phyloP scores from a whole-genome alignment of 2,113 vertebrate genomes.

The Dicentrarchus labrax region DNA sequence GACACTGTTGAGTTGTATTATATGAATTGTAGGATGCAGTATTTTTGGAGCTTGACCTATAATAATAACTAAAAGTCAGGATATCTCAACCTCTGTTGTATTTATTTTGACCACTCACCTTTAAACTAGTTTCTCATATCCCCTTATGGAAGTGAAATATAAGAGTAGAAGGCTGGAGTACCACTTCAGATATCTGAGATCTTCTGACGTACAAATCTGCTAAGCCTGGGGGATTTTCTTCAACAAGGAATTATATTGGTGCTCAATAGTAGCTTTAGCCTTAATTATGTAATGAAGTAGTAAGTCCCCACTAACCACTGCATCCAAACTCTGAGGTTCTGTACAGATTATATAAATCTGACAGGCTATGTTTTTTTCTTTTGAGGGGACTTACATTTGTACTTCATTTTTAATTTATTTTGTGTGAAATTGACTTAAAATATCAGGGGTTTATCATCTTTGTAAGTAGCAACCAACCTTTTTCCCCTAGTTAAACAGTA shows the following conservation, averaged over 20 bases:
- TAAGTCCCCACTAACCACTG: neutral
- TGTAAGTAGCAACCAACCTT: conserved; percentile 14
- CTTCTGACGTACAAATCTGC: conserved; percentile 23
- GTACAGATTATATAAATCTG: conserved; percentile 27
- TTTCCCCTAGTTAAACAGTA: neutral
- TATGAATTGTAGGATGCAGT: conserved; percentile 15
- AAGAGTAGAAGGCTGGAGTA: neutral
- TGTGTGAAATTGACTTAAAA: conserved; percentile 2
- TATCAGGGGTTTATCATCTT: conserved; percentile 35
- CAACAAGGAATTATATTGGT: conserved; percentile 43
- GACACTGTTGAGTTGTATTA: neutral
- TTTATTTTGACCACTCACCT: conserved; percentile 8
- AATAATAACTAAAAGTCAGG: neutral
- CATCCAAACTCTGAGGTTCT: conserved; percentile 30
- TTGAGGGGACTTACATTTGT: neutral
- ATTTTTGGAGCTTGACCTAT: conserved; percentile 7
- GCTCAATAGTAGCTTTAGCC: conserved; percentile 57
- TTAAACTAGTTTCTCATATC: neutral
- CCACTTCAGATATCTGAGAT: conserved; percentile 17
- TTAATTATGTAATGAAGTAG: conserved; percentile 54
- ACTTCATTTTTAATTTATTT: conserved; percentile 12
- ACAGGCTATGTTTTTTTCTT: neutral
- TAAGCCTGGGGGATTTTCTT: conserved; percentile 26
- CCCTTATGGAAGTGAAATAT: neutral
- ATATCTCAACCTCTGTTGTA: neutral